Conservation (phyloP, 30 jellyfish, hydroid and myxozoan genomes). For the Clytia hemisphaerica region DNA sequence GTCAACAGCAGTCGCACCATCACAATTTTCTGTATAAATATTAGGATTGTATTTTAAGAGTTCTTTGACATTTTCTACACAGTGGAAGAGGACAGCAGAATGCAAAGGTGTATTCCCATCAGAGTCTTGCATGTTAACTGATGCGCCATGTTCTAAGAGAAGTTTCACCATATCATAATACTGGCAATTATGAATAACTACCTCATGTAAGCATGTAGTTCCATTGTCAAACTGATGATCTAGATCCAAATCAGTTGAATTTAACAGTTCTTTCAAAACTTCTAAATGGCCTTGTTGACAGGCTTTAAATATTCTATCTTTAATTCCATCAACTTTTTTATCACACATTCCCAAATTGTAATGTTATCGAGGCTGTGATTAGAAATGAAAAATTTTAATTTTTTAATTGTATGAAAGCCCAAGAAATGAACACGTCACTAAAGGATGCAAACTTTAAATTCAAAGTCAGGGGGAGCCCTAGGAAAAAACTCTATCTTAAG, state of each 20-base stretch:
- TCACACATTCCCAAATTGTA: background rate
- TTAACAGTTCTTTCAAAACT: too few species aligned
- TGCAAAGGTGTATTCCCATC: conserved; percentile 17
- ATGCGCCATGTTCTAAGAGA: conserved; percentile 24
- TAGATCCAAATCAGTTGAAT: too few species aligned
- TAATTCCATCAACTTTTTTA: background rate
- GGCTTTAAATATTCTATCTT: too few species aligned
- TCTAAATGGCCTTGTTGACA: too few species aligned
- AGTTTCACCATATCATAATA: conserved; percentile 15
- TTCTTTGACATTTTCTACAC: conserved; percentile 9
- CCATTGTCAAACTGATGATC: too few species aligned
- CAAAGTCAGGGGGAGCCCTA: too few species aligned
- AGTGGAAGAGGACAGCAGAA: conserved; percentile 19
- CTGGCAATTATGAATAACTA: conserved; percentile 21
- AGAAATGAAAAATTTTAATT: too few species aligned
- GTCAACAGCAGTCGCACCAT: background rate
- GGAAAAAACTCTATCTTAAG: too few species aligned
- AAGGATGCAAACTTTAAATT: too few species aligned
- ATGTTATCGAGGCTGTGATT: too few species aligned
- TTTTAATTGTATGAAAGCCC: too few species aligned
- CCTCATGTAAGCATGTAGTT: conserved; percentile 32
- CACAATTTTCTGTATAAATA: background rate
- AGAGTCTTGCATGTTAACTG: conserved; percentile 13
- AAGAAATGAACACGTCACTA: too few species aligned
- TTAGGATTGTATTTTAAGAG: conserved; percentile 2